These are phyloP conservation scores for Diarsia brunnea DNA, from an alignment of 2,888 invertebrate species.

Conservation along the genomic window DNA sequence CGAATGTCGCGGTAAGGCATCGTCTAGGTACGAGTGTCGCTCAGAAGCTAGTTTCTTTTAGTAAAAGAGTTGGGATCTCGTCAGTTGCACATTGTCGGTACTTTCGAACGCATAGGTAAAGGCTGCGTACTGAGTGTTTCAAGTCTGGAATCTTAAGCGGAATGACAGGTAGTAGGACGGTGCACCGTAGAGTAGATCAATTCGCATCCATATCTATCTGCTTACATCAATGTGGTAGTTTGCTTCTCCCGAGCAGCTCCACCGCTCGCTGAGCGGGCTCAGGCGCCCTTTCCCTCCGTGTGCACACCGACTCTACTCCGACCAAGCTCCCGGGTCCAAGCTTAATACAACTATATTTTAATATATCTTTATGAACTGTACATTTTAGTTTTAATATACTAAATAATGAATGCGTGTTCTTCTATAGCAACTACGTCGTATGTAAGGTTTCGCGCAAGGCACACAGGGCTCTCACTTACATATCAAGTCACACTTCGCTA, in stretches of 20 bases:
- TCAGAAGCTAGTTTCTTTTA: not conserved
- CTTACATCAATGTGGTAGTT: constrained; percentile 13
- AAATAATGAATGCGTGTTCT: not conserved
- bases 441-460: constrained; percentile 8
- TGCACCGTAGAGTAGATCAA: constrained; percentile 10
- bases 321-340: constrained; percentile 66
- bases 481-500: not conserved
- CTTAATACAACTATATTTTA: constrained; percentile 45
- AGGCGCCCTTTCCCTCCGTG: not conserved
- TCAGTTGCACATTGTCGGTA: constrained; percentile 11
- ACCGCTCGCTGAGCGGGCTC: not conserved
- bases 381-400: constrained; percentile 32
- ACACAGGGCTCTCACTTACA: constrained; percentile 9
- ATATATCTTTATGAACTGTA: constrained; percentile 15
- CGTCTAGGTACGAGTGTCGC: constrained; percentile 1
- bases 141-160: constrained; percentile 3
- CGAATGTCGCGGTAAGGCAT: not conserved
- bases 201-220: not conserved
- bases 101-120: constrained; percentile 36
- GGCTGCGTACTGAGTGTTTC: constrained; percentile 24
- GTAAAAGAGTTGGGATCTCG: constrained; percentile 7
- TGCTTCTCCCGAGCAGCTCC: not conserved
- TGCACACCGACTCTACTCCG: constrained; percentile 22
- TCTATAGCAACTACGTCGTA: not conserved
- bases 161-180: constrained; percentile 10